These are phyloP conservation scores for Harpegnathos saltator DNA, from an alignment of 1,140 invertebrate species.

Conservation along the genomic window DNA sequence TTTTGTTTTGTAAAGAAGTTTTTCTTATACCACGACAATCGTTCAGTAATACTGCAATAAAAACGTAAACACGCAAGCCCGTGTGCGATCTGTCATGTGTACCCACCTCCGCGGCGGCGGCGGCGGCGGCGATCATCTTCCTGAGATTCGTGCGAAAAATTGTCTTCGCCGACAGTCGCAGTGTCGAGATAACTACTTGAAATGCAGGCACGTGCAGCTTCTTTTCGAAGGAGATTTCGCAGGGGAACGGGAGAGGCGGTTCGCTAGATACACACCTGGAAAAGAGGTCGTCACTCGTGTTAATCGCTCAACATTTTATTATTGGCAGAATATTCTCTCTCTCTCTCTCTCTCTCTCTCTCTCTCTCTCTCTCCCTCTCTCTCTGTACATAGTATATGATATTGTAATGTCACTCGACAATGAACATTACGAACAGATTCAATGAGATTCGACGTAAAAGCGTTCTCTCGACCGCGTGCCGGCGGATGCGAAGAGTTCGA, in stretches of 20 bases:
- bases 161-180: too few species aligned
- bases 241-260: too few species aligned
- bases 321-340: constrained; percentile 81
- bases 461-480: constrained; percentile 72
- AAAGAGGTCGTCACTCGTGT: constrained; percentile 51
- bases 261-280: too few species aligned
- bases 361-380: too few species aligned
- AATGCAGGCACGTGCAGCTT: too few species aligned
- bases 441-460: constrained; percentile 65
- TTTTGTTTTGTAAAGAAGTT: constrained; percentile 46
- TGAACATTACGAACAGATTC: constrained; percentile 76
- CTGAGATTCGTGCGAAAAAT: background rate
- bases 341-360: too few species aligned
- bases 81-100: constrained; percentile 7
- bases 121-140: background rate
- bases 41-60: constrained; percentile 36
- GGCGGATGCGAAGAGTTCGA: constrained; percentile 1
- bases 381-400: constrained; percentile 76
- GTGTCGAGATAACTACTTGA: too few species aligned
- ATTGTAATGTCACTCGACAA: constrained; percentile 70
- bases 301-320: constrained; percentile 83
- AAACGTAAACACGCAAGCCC: constrained; percentile 2
- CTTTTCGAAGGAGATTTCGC: too few species aligned
- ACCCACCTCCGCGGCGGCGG: background rate
- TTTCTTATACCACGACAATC: constrained; percentile 30